These are phyloP conservation scores for Uloborus plumipes DNA, from an alignment of 2,888 invertebrate genomes.

Conservation along the genomic window DNA sequence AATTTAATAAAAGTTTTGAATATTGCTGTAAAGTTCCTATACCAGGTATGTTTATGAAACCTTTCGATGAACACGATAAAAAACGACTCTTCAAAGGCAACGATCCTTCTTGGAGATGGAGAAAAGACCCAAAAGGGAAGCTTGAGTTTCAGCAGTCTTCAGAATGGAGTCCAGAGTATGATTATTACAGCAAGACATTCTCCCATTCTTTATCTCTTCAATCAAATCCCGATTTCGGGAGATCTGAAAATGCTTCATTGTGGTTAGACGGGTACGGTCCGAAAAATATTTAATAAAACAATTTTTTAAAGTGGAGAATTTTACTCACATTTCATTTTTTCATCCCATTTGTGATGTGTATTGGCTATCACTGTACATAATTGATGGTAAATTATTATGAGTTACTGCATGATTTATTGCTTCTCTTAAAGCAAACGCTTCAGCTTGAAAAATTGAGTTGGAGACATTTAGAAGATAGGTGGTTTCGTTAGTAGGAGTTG, in stretches of 20 bases:
- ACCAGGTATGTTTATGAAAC: slow-evolving; percentile 37
- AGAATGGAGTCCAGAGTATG: slow-evolving; percentile 24
- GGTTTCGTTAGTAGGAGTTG: too few species aligned
- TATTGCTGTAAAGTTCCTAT: slow-evolving; percentile 28
- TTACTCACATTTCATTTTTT: too few species aligned
- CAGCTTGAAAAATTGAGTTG: too few species aligned
- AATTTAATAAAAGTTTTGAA: too few species aligned
- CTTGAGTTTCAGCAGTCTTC: slow-evolving; percentile 4
- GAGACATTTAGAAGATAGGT: too few species aligned
- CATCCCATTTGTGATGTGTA: too few species aligned
- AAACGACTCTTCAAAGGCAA: slow-evolving; percentile 36
- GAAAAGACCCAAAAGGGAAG: slow-evolving; percentile 35
- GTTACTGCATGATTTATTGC: too few species aligned
- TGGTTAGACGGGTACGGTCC: slow-evolving; percentile 24
- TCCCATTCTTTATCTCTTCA: background rate
- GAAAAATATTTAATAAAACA: slow-evolving; percentile 21
- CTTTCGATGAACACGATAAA: slow-evolving; percentile 34
- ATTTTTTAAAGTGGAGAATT: too few species aligned
- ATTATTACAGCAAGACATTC: slow-evolving; percentile 37
- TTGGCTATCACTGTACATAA: too few species aligned
- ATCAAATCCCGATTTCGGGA: slow-evolving; percentile 22
- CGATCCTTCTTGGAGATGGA: slow-evolving; percentile 27
- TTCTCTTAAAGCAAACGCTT: too few species aligned
- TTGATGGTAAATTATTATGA: too few species aligned
- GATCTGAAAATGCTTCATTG: slow-evolving; percentile 17